Conservation (phyloP, 2,888 invertebrate species). For the Achlya flavicornis region DNA sequence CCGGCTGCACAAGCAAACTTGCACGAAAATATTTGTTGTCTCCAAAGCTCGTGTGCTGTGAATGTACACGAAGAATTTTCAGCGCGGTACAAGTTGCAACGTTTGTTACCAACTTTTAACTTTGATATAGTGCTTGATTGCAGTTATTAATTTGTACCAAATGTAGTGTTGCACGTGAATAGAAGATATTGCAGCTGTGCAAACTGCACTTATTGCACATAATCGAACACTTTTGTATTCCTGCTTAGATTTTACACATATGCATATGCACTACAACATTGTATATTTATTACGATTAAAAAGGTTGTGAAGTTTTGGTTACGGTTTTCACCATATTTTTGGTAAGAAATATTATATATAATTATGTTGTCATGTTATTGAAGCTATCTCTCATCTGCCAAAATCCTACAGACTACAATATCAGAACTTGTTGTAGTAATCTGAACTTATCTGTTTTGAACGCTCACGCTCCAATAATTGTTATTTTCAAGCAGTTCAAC, state of each 20-base stretch:
- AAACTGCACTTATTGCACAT: too few species aligned
- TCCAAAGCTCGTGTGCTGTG: slow-evolving; percentile 28
- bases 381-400: neutral
- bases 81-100: slow-evolving; percentile 10
- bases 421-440: neutral
- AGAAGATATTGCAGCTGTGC: neutral
- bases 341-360: too few species aligned
- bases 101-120: slow-evolving; percentile 9
- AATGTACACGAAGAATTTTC: slow-evolving; percentile 11
- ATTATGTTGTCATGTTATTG: neutral
- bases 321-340: too few species aligned
- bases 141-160: slow-evolving; percentile 4
- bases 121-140: slow-evolving; percentile 10
- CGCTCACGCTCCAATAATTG: slow-evolving; percentile 5
- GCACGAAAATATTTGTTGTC: slow-evolving; percentile 62
- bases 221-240: too few species aligned
- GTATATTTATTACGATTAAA: too few species aligned
- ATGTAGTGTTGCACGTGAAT: neutral
- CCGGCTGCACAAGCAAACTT: slow-evolving; percentile 50
- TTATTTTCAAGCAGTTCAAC: neutral
- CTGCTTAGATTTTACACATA: too few species aligned
- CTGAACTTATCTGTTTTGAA: slow-evolving; percentile 7
- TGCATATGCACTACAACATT: too few species aligned
- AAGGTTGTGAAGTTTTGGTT: too few species aligned
- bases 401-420: neutral